Evolutionary conservation across 2,113 vertebrate genomes (phyloP).

Genomic region (Ailurus styani): DNA sequence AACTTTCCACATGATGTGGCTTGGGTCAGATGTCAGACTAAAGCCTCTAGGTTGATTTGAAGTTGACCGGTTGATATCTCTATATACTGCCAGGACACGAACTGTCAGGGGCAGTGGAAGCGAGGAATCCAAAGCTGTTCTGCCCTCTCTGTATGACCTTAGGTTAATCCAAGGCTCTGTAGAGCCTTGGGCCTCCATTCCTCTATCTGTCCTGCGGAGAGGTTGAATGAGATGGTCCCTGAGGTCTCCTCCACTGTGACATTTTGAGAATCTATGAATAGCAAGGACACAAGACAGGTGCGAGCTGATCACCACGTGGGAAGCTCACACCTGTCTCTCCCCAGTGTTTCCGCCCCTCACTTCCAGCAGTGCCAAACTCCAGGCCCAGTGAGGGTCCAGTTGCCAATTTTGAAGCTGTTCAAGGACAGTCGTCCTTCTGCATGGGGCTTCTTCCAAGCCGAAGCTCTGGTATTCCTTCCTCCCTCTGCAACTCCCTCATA

Average conservation of each 20-base stretch:
- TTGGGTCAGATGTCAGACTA: background rate
- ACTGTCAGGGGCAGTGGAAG: background rate
- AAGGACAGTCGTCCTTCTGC: slow-evolving; percentile 64
- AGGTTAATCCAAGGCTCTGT: too few relatives aligned
- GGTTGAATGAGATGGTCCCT: slow-evolving; percentile 12
- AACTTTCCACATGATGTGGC: background rate
- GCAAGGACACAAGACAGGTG: slow-evolving; percentile 67
- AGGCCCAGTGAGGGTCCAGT: slow-evolving; percentile 50
- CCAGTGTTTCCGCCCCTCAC: slow-evolving; percentile 59
- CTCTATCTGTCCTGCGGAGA: background rate
- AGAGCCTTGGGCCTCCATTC: background rate
- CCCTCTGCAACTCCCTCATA: background rate
- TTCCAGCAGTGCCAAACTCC: slow-evolving; percentile 60
- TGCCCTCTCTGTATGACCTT: background rate
- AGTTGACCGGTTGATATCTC: background rate
- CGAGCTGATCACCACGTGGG: slow-evolving; percentile 52
- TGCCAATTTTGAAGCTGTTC: slow-evolving; percentile 59
- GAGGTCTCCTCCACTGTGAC: slow-evolving; percentile 51
- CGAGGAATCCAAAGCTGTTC: background rate
- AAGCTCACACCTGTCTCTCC: slow-evolving; percentile 72
- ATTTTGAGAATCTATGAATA: slow-evolving; percentile 72
- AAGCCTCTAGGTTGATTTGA: background rate
- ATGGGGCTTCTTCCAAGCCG: slow-evolving; percentile 1
- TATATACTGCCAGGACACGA: background rate
- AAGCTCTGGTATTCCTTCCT: slow-evolving; percentile 1